These are phyloP conservation scores for Himalopsyche kuldschensis DNA, from an alignment of 2,888 invertebrate genomes.

Conservation along the genomic window DNA sequence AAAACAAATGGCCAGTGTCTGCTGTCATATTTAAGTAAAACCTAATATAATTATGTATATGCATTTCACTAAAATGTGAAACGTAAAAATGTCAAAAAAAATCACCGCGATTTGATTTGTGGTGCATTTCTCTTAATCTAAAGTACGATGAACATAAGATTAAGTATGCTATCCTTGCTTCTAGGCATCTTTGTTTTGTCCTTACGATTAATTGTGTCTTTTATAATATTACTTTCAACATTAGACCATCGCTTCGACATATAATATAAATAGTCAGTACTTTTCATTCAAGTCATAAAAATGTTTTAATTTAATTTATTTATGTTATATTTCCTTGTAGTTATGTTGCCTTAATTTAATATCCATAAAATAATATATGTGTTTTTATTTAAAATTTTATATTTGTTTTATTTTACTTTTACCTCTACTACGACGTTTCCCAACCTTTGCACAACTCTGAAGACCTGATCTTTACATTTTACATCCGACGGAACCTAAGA, in stretches of 20 bases:
- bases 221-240: background rate
- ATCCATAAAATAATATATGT: constrained; percentile 63
- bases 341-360: constrained; percentile 62
- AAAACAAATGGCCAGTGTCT: background rate
- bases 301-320: constrained; percentile 38
- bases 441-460: background rate
- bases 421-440: background rate
- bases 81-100: background rate
- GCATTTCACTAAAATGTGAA: background rate
- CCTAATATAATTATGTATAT: background rate
- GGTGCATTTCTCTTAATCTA: background rate
- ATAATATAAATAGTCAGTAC: constrained; percentile 16
- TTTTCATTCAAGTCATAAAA: constrained; percentile 26
- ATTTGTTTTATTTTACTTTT: constrained; percentile 43
- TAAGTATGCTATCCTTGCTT: constrained; percentile 6
- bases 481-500: too few species aligned
- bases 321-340: constrained; percentile 46
- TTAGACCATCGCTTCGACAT: constrained; percentile 7
- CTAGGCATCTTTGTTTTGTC: constrained; percentile 5
- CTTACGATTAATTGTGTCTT: background rate
- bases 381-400: constrained; percentile 58
- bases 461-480: background rate
- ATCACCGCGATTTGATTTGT: background rate
- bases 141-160: background rate
- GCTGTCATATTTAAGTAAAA: background rate